These are phyloP conservation scores for Dasysyrphus albostriatus DNA, from an alignment of 2,888 invertebrate genomes.

Conservation along the genomic window DNA sequence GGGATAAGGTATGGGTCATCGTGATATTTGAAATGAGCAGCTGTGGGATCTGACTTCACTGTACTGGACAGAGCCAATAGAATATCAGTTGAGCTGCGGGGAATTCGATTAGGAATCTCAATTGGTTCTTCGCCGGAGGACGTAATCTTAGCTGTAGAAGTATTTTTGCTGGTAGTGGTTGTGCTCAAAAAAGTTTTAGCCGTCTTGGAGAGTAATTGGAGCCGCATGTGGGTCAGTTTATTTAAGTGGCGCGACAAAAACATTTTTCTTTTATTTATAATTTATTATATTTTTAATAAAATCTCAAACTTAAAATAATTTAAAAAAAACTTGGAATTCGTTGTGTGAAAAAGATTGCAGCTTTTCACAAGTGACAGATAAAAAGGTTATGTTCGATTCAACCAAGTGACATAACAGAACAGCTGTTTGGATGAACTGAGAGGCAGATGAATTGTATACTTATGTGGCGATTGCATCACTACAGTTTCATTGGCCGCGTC, in stretches of 20 bases:
- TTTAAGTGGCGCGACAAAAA: slow-evolving; percentile 48
- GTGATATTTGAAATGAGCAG: slow-evolving; percentile 94
- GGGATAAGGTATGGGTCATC: slow-evolving; percentile 96
- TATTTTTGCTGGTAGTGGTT: slow-evolving; percentile 36
- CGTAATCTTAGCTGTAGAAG: background rate
- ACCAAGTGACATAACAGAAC: slow-evolving; percentile 29
- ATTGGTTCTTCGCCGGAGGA: slow-evolving; percentile 82
- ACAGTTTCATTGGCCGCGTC: too few relatives aligned
- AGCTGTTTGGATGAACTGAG: slow-evolving; percentile 11
- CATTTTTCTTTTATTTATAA: slow-evolving; percentile 45
- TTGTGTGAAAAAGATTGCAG: slow-evolving; percentile 14
- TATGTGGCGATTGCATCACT: background rate
- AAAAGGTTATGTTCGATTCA: slow-evolving; percentile 23
- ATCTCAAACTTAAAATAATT: background rate
- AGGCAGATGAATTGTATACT: background rate
- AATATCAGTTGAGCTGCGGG: slow-evolving; percentile 92
- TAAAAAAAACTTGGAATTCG: background rate
- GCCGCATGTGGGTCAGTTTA: slow-evolving; percentile 36
- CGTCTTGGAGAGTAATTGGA: slow-evolving; percentile 48
- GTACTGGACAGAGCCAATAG: slow-evolving; percentile 92
- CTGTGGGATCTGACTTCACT: slow-evolving; percentile 91
- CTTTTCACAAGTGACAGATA: slow-evolving; percentile 6
- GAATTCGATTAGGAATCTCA: slow-evolving; percentile 88
- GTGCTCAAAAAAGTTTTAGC: slow-evolving; percentile 49
- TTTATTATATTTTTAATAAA: slow-evolving; percentile 27